phyloP scores from a whole-genome alignment of 2,797 vertebrate species.

The Hoplostethus mediterraneus region DNA sequence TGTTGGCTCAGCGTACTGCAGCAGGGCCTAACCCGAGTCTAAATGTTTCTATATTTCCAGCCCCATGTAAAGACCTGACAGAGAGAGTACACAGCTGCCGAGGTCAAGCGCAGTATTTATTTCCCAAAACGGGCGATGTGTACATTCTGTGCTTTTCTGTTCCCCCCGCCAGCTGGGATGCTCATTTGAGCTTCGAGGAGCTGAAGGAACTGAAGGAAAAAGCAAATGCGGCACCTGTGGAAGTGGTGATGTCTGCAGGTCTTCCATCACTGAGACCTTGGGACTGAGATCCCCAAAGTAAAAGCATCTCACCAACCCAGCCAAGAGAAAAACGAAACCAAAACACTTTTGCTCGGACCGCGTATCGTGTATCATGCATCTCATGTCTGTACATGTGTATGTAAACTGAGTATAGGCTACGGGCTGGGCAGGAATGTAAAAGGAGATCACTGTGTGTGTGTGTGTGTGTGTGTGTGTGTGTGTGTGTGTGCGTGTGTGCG shows the following conservation, averaged over 20 bases:
- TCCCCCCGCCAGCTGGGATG: conserved; percentile 65
- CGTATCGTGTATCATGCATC: conserved; percentile 1
- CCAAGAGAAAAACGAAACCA: conserved; percentile 10
- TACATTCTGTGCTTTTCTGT: conserved; percentile 70
- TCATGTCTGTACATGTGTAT: conserved; percentile 28
- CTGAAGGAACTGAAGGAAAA: conserved; percentile 9
- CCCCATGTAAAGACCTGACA: conserved; percentile 14
- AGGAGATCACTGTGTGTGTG: not conserved
- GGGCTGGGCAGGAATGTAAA: conserved; percentile 28
- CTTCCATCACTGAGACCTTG: conserved; percentile 17
- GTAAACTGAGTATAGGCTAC: conserved; percentile 5
- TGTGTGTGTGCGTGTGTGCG: not conserved
- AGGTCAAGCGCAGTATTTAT: conserved; percentile 48
- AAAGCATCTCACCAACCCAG: conserved; percentile 12
- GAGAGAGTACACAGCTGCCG: conserved; percentile 47
- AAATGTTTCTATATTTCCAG: conserved; percentile 18
- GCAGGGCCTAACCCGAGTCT: not conserved
- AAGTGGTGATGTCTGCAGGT: not conserved
- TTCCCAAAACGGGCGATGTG: conserved; percentile 46
- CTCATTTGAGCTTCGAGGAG: conserved; percentile 27
- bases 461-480: not conserved
- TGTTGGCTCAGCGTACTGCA: conserved; percentile 3
- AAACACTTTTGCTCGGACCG: conserved; percentile 15
- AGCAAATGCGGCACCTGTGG: conserved; percentile 5
- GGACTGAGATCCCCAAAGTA: not conserved